These are phyloP conservation scores for Oligia strigilis DNA, from an alignment of 2,888 invertebrate genomes.

Conservation along the genomic window DNA sequence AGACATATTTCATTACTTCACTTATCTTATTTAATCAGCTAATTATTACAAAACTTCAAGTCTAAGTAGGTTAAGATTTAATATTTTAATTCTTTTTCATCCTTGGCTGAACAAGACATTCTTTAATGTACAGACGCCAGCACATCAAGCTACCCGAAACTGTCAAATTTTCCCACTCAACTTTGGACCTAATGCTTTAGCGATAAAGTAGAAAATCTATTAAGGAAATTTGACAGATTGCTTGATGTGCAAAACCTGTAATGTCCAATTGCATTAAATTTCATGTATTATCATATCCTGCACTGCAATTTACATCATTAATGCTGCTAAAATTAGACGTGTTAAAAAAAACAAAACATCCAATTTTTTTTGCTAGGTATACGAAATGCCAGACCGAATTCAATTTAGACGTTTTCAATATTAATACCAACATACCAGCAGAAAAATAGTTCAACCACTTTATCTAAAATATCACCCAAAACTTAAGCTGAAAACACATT, in stretches of 20 bases:
- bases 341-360: background rate
- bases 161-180: too few relatives aligned
- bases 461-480: background rate
- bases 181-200: too few relatives aligned
- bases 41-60: slow-evolving; percentile 21
- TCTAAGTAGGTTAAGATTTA: slow-evolving; percentile 30
- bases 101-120: slow-evolving; percentile 34
- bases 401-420: background rate
- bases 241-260: background rate
- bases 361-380: background rate
- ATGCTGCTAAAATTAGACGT: background rate
- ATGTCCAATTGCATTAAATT: background rate
- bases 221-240: too few relatives aligned
- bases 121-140: background rate
- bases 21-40: slow-evolving; percentile 14
- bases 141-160: too few relatives aligned
- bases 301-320: background rate
- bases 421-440: background rate
- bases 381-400: background rate
- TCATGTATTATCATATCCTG: background rate
- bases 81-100: slow-evolving; percentile 28
- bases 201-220: too few relatives aligned
- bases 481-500: background rate
- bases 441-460: background rate
- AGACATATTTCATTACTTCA: slow-evolving; percentile 1